Evolutionary conservation across 1,140 invertebrate genomes (phyloP).

Genomic region (Trichoplusia ni): DNA sequence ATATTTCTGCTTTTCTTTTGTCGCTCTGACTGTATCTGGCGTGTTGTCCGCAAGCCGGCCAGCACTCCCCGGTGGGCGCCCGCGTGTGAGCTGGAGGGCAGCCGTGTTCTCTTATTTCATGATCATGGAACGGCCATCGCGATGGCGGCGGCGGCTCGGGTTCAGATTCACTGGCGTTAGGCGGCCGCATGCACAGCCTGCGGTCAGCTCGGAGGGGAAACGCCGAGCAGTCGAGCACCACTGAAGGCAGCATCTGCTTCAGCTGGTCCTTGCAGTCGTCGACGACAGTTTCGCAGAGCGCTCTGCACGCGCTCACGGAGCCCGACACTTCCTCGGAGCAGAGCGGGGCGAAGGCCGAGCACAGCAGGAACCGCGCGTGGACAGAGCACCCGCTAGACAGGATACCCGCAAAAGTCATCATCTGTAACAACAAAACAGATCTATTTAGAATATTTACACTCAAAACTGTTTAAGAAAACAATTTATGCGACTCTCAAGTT

Average conservation of each 20-base stretch:
- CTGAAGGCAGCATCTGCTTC: constrained; percentile 85
- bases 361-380: constrained; percentile 93
- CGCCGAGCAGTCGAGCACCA: constrained; percentile 89
- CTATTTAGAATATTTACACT: constrained; percentile 28
- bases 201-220: constrained; percentile 81
- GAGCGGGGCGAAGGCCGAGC: constrained; percentile 95
- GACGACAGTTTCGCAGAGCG: constrained; percentile 91
- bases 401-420: constrained; percentile 89
- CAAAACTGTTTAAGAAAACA: not conserved
- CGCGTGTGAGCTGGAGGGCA: constrained; percentile 70
- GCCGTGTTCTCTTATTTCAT: constrained; percentile 58
- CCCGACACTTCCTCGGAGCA: constrained; percentile 93
- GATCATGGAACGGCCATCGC: constrained; percentile 66
- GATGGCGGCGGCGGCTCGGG: constrained; percentile 62
- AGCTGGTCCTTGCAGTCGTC: constrained; percentile 89
- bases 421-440: constrained; percentile 79
- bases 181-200: constrained; percentile 82
- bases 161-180: constrained; percentile 66
- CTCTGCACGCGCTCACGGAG: constrained; percentile 93
- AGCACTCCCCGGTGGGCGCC: constrained; percentile 76
- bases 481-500: not conserved
- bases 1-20: constrained; percentile 89
- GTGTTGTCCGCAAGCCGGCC: constrained; percentile 86
- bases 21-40: constrained; percentile 88
- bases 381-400: constrained; percentile 93